Conservation (phyloP, 2,113 vertebrate species). For the Axis porcinus region DNA sequence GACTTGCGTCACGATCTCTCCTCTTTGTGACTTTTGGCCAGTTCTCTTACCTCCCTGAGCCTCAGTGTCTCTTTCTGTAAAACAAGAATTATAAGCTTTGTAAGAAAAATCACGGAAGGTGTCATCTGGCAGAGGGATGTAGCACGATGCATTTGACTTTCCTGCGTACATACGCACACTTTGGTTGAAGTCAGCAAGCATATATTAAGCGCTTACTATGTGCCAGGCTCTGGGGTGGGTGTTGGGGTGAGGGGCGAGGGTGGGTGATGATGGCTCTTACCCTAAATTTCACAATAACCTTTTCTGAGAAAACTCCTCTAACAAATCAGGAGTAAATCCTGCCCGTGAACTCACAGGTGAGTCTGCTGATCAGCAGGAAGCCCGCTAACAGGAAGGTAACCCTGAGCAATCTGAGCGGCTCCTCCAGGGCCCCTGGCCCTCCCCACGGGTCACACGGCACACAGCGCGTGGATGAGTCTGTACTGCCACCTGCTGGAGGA, state of each 20-base stretch:
- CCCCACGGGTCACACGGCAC: rapidly evolving
- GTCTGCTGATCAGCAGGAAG: background rate
- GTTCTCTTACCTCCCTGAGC: background rate
- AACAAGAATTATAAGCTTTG: background rate
- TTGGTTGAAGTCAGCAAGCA: background rate
- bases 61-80: background rate
- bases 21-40: background rate
- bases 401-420: background rate
- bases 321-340: background rate
- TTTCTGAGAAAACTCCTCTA: background rate
- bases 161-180: background rate
- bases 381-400: background rate
- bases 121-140: background rate
- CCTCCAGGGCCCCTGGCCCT: background rate
- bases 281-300: background rate
- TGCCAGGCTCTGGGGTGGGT: background rate
- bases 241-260: background rate
- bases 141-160: background rate
- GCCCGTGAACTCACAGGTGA: background rate
- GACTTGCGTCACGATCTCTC: background rate
- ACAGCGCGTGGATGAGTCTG: background rate
- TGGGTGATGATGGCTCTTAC: background rate
- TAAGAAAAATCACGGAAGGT: background rate
- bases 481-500: conserved; percentile 58
- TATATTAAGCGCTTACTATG: background rate